phyloP scores from a whole-genome alignment of 2,113 vertebrate species.

The Epinephelus fuscoguttatus region DNA sequence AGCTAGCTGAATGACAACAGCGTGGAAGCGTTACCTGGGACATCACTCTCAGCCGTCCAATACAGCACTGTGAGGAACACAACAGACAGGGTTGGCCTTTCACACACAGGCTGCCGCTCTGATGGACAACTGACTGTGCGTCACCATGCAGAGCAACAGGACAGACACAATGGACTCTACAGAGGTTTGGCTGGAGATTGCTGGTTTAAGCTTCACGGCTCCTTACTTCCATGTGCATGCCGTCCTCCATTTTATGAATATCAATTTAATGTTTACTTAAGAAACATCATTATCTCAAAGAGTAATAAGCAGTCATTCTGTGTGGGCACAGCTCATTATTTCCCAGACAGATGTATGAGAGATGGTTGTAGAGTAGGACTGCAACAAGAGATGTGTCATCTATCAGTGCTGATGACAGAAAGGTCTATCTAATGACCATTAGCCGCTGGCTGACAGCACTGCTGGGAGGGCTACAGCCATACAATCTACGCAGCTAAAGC shows the following conservation, averaged over 20 bases:
- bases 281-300: conserved; percentile 76
- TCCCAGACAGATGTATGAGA: conserved; percentile 78
- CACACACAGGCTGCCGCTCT: conserved; percentile 72
- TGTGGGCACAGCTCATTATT: conserved; percentile 79
- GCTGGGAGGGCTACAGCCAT: conserved; percentile 79
- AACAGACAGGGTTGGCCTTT: conserved; percentile 85
- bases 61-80: conserved; percentile 88
- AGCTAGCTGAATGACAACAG: conserved; percentile 69
- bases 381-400: conserved; percentile 80
- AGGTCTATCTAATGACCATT: conserved; percentile 85
- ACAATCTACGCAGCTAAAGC: conserved; percentile 75
- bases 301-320: conserved; percentile 76
- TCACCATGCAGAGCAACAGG: conserved; percentile 69
- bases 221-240: conserved; percentile 28
- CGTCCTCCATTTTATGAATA: conserved; percentile 60
- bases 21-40: conserved; percentile 83
- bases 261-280: conserved; percentile 75
- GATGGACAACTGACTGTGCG: conserved; percentile 54
- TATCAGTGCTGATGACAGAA: conserved; percentile 80
- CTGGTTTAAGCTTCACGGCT: conserved; percentile 19
- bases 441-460: conserved; percentile 80
- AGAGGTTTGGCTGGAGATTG: conserved; percentile 26
- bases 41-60: conserved; percentile 88
- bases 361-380: conserved; percentile 73
- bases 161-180: conserved; percentile 57